A percentile compares a stretch with the other conserved stretches of the same genome.
phyloP scores from a whole-genome alignment of 2,113 vertebrate genomes.

The Cervus canadensis region DNA sequence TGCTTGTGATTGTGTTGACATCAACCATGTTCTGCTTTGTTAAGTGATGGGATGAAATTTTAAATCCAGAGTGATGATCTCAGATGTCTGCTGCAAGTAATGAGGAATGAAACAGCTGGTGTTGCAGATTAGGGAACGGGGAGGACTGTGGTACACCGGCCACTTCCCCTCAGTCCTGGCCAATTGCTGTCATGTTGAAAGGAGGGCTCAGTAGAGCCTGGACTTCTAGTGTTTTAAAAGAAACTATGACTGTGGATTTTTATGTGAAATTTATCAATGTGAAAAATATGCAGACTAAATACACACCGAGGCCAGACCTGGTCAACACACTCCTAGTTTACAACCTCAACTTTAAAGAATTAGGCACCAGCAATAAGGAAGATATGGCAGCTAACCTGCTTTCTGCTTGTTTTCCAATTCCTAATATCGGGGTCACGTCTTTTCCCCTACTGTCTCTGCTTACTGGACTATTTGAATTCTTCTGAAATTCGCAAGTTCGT shows the following conservation, averaged over 20 bases:
- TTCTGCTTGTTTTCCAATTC: not conserved
- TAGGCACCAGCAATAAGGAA: not conserved
- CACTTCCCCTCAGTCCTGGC: not conserved
- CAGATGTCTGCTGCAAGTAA: not conserved
- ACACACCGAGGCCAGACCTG: not conserved
- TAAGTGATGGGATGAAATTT: not conserved
- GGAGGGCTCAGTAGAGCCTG: not conserved
- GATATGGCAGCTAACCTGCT: not conserved
- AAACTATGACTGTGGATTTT: not conserved
- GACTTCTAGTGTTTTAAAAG: not conserved
- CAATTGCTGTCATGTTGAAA: not conserved
- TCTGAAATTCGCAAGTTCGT: not conserved
- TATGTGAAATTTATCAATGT: not conserved
- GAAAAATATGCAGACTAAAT: not conserved
- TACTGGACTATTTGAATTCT: not conserved
- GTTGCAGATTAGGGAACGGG: not conserved
- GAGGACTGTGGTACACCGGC: not conserved
- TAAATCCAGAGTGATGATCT: not conserved
- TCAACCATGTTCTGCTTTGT: not conserved
- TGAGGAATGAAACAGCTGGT: not conserved
- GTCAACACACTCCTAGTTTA: not conserved
- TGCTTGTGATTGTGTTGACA: not conserved
- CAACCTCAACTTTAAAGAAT: not conserved
- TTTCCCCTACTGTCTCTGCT: not conserved
- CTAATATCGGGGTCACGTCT: not conserved